Base-by-base conservation (phyloP, 2,113 vertebrate species). In the Ceyx melanurus region DNA sequence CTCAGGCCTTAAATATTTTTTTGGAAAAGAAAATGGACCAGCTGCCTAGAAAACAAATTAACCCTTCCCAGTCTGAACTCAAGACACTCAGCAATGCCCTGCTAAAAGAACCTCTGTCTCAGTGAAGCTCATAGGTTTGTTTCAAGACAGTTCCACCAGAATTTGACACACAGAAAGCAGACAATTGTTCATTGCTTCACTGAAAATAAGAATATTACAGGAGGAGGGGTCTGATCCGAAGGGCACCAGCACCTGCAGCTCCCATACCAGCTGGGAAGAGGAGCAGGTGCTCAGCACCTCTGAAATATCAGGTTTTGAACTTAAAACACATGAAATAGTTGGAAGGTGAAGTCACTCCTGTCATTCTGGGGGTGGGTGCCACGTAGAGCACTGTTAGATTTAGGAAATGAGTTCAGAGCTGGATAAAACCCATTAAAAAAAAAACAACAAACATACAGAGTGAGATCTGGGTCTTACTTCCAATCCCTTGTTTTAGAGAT, bases 291-390 rank as follows among this genome's bases (percentile, higher is more conserved):
- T 68, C 71, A 48, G 45, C 13, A 56, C 10, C 51, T 42, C 48
- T 73, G 23, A 80, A 92, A 83, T 18, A 28, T 4, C 64, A 79
- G 46, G 14, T 53, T 77, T 88, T 53, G 62, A 85, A 56, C 18
- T 84, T 82, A 78, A 87, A 90, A 70, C 54, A 53, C 71, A 21
- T 50, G 89, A 91, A 91, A 70, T 61, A 26, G 72, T 91, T 53
- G 31, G 48, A 33, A 77, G 45, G 51, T 90, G 25, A 75, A 80
- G 56, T 33, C 43, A 54, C 45, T 60, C 40, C 83, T 89, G 40
- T 35, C 29, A 29, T 56, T 77, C 58, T 62, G 54, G 10, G 60
- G 64, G 23, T 29, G 21, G 42, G 5, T 86, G 57, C n/a, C 48
- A 86, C 75, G 90, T 80, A 78, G 46, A 90, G 64, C 45, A 68